Evolutionary conservation across 2,888 invertebrate species (phyloP).

Genomic region (Poecilus cupreus): DNA sequence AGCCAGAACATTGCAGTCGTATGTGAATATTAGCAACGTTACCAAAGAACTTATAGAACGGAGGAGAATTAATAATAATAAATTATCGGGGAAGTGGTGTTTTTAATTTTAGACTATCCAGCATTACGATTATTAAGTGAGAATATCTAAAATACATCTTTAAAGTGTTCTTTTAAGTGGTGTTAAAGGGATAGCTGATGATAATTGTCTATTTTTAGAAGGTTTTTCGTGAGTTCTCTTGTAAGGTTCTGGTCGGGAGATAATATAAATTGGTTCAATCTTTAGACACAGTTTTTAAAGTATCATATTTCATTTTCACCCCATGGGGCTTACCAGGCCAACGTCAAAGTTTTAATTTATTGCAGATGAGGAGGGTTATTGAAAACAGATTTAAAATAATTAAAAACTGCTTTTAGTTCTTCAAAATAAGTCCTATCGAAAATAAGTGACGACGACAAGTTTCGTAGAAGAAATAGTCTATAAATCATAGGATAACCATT

Average conservation of each 20-base stretch:
- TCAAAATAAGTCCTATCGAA: too few species aligned
- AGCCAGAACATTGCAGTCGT: too few species aligned
- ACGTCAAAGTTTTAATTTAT: conserved; percentile 39
- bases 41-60: too few species aligned
- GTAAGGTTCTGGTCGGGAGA: not conserved
- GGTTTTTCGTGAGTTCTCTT: conserved; percentile 2
- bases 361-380: conserved; percentile 28
- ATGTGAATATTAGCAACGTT: too few species aligned
- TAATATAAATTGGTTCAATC: conserved; percentile 24
- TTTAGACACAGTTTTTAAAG: conserved; percentile 15
- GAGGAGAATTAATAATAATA: too few species aligned
- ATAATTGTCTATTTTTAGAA: conserved; percentile 24
- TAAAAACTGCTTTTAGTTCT: not conserved
- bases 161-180: not conserved
- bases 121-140: conserved; percentile 1
- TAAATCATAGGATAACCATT: not conserved
- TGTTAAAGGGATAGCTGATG: conserved; percentile 8
- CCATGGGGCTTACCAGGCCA: conserved; percentile 27
- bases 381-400: conserved; percentile 42
- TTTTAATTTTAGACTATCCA: not conserved
- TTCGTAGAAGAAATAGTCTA: not conserved
- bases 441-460: too few species aligned
- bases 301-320: conserved; percentile 49
- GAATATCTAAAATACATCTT: not conserved
- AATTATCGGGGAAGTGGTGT: too few species aligned